These are phyloP conservation scores for Elanus axillaris DNA, from an alignment of 2,113 vertebrate species.

Conservation along the genomic window DNA sequence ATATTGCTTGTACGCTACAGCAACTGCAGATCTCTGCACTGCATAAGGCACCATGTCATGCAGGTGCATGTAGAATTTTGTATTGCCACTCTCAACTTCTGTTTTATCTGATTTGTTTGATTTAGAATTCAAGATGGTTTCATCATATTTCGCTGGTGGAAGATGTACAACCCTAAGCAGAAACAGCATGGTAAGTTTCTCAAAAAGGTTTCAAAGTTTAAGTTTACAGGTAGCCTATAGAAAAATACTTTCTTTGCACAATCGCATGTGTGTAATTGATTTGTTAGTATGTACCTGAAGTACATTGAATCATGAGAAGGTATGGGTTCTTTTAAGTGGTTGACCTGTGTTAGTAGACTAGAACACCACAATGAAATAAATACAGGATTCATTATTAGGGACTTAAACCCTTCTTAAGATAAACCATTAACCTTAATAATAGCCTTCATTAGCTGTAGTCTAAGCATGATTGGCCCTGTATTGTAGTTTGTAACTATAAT, in stretches of 20 bases:
- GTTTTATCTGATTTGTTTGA: background rate
- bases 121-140: conserved; percentile 97
- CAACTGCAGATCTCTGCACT: background rate
- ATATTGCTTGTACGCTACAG: background rate
- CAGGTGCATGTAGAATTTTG: background rate
- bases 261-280: accelerated
- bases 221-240: background rate
- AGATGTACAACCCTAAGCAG: conserved; percentile 98
- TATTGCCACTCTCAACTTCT: background rate
- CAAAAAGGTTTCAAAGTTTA: background rate
- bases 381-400: background rate
- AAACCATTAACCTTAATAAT: background rate
- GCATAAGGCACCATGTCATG: background rate
- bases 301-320: background rate
- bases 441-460: background rate
- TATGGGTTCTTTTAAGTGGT: background rate
- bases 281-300: background rate
- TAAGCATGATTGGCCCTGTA: background rate
- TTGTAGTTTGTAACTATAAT: background rate
- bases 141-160: conserved; percentile 99
- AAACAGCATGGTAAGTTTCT: conserved; percentile 91
- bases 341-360: background rate
- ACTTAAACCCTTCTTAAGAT: background rate
- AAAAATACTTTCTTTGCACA: background rate
- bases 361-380: background rate